Conservation (phyloP, 2,888 invertebrate species). For the Endomychus coccineus region DNA sequence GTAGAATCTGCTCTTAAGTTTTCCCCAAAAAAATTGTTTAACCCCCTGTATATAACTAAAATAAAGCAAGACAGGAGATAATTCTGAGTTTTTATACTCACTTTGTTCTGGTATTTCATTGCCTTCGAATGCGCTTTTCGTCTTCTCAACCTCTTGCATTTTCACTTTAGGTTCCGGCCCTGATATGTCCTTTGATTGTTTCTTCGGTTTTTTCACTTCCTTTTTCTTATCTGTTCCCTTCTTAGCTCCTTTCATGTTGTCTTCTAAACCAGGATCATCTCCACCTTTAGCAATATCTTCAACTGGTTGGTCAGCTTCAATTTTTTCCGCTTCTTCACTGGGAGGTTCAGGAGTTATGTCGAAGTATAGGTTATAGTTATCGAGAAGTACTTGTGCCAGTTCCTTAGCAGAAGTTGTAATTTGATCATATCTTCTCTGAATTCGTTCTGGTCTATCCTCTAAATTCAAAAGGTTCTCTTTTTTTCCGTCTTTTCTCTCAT, state of each 20-base stretch:
- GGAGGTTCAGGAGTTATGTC: conserved; percentile 45
- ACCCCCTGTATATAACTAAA: no score
- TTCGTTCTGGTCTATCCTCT: conserved; percentile 49
- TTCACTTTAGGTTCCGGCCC: no score
- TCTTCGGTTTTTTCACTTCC: conserved; percentile 7
- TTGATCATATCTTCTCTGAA: conserved; percentile 47
- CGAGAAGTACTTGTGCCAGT: conserved; percentile 51
- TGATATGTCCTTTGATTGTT: neutral
- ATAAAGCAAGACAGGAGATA: no score
- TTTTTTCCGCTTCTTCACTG: conserved; percentile 14
- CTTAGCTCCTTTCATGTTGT: conserved; percentile 45
- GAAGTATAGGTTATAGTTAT: conserved; percentile 64
- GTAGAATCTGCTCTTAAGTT: no score
- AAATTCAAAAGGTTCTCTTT: conserved; percentile 51
- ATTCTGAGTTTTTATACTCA: no score
- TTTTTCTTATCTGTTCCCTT: conserved; percentile 3
- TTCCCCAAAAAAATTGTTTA: no score
- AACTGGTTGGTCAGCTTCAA: no score
- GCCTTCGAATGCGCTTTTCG: no score
- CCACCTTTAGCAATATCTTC: conserved; percentile 38
- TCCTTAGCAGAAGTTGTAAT: conserved; percentile 50
- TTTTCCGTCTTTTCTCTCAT: conserved; percentile 63
- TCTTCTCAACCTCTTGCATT: no score
- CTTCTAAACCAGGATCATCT: conserved; percentile 9
- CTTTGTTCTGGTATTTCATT: no score